Base-by-base conservation (phyloP, 2,797 vertebrate genomes). In the Periophthalmus magnuspinnatus region DNA sequence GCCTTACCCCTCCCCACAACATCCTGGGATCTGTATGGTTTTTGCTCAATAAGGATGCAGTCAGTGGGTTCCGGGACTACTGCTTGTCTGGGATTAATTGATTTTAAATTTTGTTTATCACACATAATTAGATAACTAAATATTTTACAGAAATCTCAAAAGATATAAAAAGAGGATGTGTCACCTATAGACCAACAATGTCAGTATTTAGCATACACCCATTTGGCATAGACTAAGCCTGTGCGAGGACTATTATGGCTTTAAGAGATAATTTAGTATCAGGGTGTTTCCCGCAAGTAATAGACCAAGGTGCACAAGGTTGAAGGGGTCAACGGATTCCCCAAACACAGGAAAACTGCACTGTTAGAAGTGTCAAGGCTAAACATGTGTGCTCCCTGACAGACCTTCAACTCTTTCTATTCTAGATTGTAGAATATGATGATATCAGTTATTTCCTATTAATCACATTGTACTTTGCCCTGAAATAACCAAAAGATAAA, bases 271-370 rank as follows among this genome's bases (percentile, higher is more conserved):
- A 92, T 89, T 84, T 90, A 84, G 80, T 84, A 80, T 67, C 76
- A 55, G 89, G 92, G 91, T 85, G 91, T 92, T 91, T 86, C 89
- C 93, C 87, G 79, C 34, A 17, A 45, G 69, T 77, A 64, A 48
- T 17, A 82, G 90, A 88, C 92, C 90, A 67, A 79, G 76, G 83
- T 76, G 81, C 72, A 72, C 17, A 16, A 68, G 68, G 88, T 84
- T 87, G 83, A 88, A 72, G 74, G 86, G 85, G 86, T 90, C 85
- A 84, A 54, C 73, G 56, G 76, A 85, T 85, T 92, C 88, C 88
- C 89, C 81, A 81, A 93, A 90, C 91, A 92, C 91, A 93, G 90
- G 89, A 89, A 92, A 84, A 69, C 73, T 83, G 71, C 75, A 77
- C 77, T 86, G 85, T 85, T 79, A 86, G 57, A 69, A 74, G 80